Base-by-base conservation (phyloP, 2,113 vertebrate species). In the Podarcis cretensis region DNA sequence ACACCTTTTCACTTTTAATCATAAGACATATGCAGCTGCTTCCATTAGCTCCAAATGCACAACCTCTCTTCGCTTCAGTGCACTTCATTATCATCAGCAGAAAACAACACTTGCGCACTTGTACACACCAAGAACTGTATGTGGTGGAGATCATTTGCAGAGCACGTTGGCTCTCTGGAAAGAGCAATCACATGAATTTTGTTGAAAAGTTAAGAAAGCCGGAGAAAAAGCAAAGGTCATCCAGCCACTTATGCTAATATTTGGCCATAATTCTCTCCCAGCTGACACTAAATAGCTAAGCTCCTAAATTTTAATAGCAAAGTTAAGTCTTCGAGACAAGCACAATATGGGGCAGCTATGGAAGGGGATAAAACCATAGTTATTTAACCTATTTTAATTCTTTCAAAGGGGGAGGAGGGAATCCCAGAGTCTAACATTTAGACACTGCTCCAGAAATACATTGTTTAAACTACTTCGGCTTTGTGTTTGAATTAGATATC, bases 301-400 rank as follows among this genome's bases (percentile, higher is more conserved):
- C 91, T 66, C 30, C 82, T 0, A 87, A 87, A 90, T 88, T 92
- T 94, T 94, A 94, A 92, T 88, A 93, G 88, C 66, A 75, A 87
- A 71, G n/a, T 75, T 91, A 91, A 92, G 77, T 92, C 89, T 91
- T 16, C 80, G 81, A 59, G 75, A 94, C 78, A 54, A 92, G 83
- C 84, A 82, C 71, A 89, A 57, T 87, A 86, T 77, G 73, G 82
- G 66, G 40, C 66, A 89, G 54, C n/a, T 86, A 63, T 40, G 13
- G 87, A 57, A 91, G 12, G 48, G 21, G 80, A 90, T 1, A 78
- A 86, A 88, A 23, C 23, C 71, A 75, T 43, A 79, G 48, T 20
- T 73, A 81, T 86, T 37, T 86, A 13, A 71, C 75, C 88, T 90
- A 35, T 90, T 85, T 75, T 80, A 73, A 65, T 30, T 18, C 20